These are phyloP conservation scores for Erannis defoliaria DNA, from an alignment of 2,888 invertebrate genomes.

Conservation along the genomic window DNA sequence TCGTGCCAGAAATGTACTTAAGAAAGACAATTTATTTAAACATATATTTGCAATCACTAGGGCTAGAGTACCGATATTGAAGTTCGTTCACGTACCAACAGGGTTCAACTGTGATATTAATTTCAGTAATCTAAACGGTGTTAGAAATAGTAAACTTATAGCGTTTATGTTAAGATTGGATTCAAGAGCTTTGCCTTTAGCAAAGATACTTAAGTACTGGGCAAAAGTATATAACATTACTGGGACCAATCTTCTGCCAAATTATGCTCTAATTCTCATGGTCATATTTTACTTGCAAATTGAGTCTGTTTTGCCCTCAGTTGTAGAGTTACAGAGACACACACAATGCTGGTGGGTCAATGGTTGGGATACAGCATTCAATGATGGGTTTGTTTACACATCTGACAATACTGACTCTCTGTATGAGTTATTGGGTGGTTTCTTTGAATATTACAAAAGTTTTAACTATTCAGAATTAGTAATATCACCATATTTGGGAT, in stretches of 20 bases:
- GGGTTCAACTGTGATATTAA: constrained; percentile 90
- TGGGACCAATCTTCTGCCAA: constrained; percentile 86
- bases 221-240: constrained; percentile 87
- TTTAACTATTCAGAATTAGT: constrained; percentile 85
- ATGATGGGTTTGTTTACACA: constrained; percentile 35
- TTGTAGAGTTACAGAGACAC: constrained; percentile 75
- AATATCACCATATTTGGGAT: constrained; percentile 87
- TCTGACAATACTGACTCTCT: constrained; percentile 54
- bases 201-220: constrained; percentile 92
- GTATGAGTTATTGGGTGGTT: constrained; percentile 85
- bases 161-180: constrained; percentile 86
- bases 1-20: constrained; percentile 69
- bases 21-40: constrained; percentile 68
- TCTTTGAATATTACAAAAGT: constrained; percentile 88
- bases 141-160: constrained; percentile 89
- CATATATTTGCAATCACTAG: constrained; percentile 87
- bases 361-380: constrained; percentile 87
- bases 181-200: constrained; percentile 82
- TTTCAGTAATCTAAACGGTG: constrained; percentile 89
- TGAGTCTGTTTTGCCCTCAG: constrained; percentile 84
- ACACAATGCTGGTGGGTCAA: constrained; percentile 64
- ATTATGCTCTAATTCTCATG: constrained; percentile 89
- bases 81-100: constrained; percentile 88
- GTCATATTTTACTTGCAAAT: constrained; percentile 91
- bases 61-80: constrained; percentile 92